Base-by-base conservation (phyloP, 2,888 invertebrate species). In the Drosophila borealis region DNA sequence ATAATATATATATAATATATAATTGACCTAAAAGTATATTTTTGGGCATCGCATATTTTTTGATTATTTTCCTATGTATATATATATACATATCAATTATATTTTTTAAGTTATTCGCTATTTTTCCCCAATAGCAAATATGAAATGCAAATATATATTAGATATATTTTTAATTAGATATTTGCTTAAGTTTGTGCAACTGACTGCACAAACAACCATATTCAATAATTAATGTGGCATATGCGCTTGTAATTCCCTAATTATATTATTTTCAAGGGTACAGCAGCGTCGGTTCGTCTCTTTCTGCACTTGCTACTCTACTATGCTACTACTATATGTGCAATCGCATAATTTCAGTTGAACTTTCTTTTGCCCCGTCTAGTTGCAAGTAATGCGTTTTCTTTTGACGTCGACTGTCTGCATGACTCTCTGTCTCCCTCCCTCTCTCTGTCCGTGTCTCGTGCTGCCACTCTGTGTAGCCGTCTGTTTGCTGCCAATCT, bases 401-500 rank as follows among this genome's bases (percentile, higher is more conserved):
- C 78, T 67, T 87, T 75, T 74, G 54, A 56, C 76, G 49, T 48
- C 53, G 48, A 65, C 56, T 74, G 60, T 69, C 70, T 45, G 33
- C 34, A n/a, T 37, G 14, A 17, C 19, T 36, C 25, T 11, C 11
- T 29, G 10, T 14, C 42, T 46, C 37, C 36, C 36, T 17, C 9
- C 8, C 25, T 5, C 6, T 41, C 29, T 19, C 14, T 14, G 13
- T 55, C 34, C 19, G 11, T 17, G 5, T 49, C 21, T 39, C 17
- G 14, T 9, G 34, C 61, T 54, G 21, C 6, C 11, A 11, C 42
- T 55, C 46, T 64, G 44, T 53, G 37, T 45, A 62, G 65, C 62
- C 61, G 87, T 87, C 84, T 82, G 88, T 76, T 81, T 70, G 81
- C 88, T 87, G 82, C 82, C 82, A 82, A 82, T 82, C 85, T 66